Base-by-base conservation (phyloP, 2,888 invertebrate genomes). In the Troides oblongomaculatus region DNA sequence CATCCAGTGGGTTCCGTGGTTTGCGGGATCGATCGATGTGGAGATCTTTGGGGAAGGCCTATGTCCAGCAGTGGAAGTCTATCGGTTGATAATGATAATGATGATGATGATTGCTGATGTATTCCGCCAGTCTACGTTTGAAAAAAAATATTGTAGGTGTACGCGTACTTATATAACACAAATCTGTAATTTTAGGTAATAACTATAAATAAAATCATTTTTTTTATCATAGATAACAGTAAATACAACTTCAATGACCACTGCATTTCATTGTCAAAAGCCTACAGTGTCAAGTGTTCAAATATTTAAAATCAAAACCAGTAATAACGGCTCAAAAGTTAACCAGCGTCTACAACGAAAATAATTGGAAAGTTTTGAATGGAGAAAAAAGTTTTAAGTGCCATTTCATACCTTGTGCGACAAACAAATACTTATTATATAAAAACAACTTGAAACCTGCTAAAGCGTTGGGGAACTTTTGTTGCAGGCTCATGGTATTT, bases 401-500 rank as follows among this genome's bases (percentile, higher is more conserved):
- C 60, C 23, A 63, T 64, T 59, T 39, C 21, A 59, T 39, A n/a
- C 23, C 57, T 58, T 58, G 53, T 66, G 57, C 62, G 65, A 62
- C 46, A 69, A 69, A 65, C 23, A 58, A 62, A 62, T 39, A 53
- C 62, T 57, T 69, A 50, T 62, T 57, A 59, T 43, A 53, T 14
- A 63, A 39, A 70, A 59, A 43, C 63, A 66, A 62, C 63, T 70
- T 56, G 53, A 63, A 59, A 62, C 62, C 17, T 65, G 66, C 66
- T 66, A 70, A 62, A 23, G 23, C 21, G 25, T 61, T 62, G 23
- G 39, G 64, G 43, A 64, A 53, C 56, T 39, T 66, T 59, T 63
- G 62, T 64, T 61, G 66, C 18, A 57, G 73, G 70, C 74, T 74
- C 78, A 79, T 79, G 82, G 84, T 86, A 84, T 85, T 84, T 86